Conservation (phyloP, 1,140 invertebrate species). For the Bombus soroeensis region DNA sequence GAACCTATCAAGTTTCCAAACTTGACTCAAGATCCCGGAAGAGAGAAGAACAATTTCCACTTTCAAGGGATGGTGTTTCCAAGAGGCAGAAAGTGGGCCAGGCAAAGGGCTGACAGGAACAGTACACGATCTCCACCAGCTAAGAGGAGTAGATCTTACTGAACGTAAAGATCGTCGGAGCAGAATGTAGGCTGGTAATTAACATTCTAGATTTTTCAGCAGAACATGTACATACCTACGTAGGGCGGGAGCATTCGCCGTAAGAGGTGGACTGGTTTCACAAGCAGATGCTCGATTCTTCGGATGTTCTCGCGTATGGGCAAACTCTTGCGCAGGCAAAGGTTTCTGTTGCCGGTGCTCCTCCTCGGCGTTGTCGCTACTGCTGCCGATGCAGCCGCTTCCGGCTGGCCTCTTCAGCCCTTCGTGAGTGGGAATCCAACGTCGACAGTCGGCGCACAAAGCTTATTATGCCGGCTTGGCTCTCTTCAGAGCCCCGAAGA, state of each 20-base stretch:
- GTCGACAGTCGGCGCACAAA: conserved; percentile 69
- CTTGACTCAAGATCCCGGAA: neutral
- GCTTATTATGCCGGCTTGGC: conserved; percentile 75
- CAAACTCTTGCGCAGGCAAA: conserved; percentile 35
- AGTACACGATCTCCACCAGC: neutral
- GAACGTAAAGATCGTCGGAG: conserved; percentile 13
- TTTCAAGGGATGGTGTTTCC: neutral
- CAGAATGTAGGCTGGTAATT: conserved; percentile 48
- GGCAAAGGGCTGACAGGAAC: neutral
- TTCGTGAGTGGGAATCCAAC: conserved; percentile 58
- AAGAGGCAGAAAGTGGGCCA: neutral
- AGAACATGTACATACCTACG: neutral
- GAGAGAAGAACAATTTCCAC: neutral
- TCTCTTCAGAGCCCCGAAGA: conserved; percentile 60
- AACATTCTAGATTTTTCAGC: conserved; percentile 48
- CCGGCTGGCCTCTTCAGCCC: conserved; percentile 59
- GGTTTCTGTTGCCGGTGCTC: conserved; percentile 50
- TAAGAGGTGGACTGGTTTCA: conserved; percentile 30
- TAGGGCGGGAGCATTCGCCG: neutral
- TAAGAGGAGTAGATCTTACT: neutral
- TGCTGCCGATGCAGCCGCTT: conserved; percentile 63
- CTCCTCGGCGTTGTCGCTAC: conserved; percentile 58
- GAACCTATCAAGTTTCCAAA: neutral
- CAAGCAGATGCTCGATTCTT: conserved; percentile 63
- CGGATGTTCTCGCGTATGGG: conserved; percentile 57